A percentile compares a stretch with the other conserved stretches of the same genome.
Evolutionary conservation across 2,888 invertebrate species (phyloP).

Genomic region (Pollenia griseotomentosa): DNA sequence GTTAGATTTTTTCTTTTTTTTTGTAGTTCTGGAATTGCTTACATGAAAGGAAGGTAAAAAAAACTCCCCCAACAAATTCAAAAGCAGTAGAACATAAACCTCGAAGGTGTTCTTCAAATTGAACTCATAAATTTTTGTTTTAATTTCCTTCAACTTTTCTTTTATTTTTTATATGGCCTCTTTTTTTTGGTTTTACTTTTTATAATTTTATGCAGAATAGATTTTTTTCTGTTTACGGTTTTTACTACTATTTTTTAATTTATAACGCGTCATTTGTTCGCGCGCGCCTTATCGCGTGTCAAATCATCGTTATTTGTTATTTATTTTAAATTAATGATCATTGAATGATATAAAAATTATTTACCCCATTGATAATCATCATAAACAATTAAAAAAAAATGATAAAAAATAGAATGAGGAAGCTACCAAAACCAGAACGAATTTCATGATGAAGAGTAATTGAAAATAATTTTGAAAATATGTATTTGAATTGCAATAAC

Average conservation of each 20-base stretch:
- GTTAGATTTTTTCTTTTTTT: slow-evolving; percentile 25
- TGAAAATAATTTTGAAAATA: slow-evolving; percentile 38
- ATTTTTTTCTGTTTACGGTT: neutral
- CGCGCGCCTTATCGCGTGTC: slow-evolving; percentile 79
- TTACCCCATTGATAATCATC: slow-evolving; percentile 53
- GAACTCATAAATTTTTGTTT: slow-evolving; percentile 67
- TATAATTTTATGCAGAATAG: slow-evolving; percentile 27
- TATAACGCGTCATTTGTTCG: slow-evolving; percentile 64
- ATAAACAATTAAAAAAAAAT: slow-evolving; percentile 17
- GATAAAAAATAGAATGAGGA: slow-evolving; percentile 4
- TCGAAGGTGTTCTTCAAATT: slow-evolving; percentile 51
- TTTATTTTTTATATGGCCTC: slow-evolving; percentile 5
- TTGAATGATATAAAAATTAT: slow-evolving; percentile 67
- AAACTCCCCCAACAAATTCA: slow-evolving; percentile 3
- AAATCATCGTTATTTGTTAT: slow-evolving; percentile 80
- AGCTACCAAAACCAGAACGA: slow-evolving; percentile 25
- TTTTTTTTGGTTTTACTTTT: neutral
- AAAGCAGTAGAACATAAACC: no score
- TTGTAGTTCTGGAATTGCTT: neutral
- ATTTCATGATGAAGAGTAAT: slow-evolving; percentile 22
- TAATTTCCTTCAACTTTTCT: slow-evolving; percentile 51
- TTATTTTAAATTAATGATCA: slow-evolving; percentile 68
- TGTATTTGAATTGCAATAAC: slow-evolving; percentile 30
- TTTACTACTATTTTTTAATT: neutral
- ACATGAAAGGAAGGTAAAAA: neutral